A percentile compares a stretch with the other conserved stretches of the same genome.
These are phyloP conservation scores for Lasius fuliginosus DNA, from an alignment of 2,888 invertebrate species.

Conservation along the genomic window DNA sequence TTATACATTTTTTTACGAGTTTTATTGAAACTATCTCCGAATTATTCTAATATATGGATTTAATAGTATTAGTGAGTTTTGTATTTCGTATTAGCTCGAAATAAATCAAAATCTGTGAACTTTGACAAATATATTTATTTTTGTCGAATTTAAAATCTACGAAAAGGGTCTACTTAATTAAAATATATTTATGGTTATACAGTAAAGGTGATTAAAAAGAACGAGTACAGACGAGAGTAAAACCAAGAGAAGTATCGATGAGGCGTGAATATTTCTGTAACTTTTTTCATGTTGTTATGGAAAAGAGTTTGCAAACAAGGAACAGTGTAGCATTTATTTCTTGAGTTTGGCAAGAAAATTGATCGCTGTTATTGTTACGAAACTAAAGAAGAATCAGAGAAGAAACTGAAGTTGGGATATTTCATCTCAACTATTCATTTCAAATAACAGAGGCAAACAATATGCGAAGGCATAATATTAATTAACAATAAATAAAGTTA, in stretches of 20 bases:
- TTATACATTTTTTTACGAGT: neutral
- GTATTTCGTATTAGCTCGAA: neutral
- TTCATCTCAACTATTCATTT: conserved; percentile 1
- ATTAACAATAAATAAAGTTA: neutral
- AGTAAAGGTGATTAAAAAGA: conserved; percentile 4
- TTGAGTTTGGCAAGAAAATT: conserved; percentile 69
- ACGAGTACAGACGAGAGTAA: neutral
- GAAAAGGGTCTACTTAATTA: no score
- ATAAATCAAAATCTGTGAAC: neutral
- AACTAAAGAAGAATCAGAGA: conserved; percentile 13
- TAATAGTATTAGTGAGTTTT: neutral
- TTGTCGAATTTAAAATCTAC: neutral
- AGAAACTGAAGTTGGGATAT: neutral
- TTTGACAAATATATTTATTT: conserved; percentile 4
- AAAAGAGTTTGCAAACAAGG: conserved; percentile 70
- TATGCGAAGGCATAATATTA: neutral
- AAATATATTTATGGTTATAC: neutral
- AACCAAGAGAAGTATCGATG: conserved; percentile 44
- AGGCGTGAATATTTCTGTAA: conserved; percentile 65
- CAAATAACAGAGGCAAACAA: neutral
- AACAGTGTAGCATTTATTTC: conserved; percentile 68
- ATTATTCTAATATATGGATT: neutral
- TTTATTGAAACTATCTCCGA: neutral
- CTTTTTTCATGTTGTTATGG: conserved; percentile 65
- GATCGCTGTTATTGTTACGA: conserved; percentile 67